Base-by-base conservation (phyloP, 2,888 invertebrate genomes). In the Andrena bucephala region DNA sequence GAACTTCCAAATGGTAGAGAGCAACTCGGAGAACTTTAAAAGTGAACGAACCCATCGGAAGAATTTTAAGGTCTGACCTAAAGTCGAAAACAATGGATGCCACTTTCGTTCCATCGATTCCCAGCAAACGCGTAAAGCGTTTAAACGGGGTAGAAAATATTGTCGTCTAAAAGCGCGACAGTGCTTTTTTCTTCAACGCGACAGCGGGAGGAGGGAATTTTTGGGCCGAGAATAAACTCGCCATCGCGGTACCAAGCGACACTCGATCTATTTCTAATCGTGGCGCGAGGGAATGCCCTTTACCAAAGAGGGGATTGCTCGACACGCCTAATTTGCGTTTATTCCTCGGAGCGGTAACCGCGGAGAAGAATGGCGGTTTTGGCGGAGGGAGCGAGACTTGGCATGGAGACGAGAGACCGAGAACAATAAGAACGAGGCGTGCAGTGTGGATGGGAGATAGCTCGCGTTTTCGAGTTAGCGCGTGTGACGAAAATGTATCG, bases 251-350 rank as follows among this genome's bases (percentile, higher is more conserved):
- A 69, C 20, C 65, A 65, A 63, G 27, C 54, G 69, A 52, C 33
- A 67, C 57, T 60, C 63, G 59, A 78, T 85, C 85, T 85, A 85
- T 85, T 85, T 85, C 82, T 82, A 85, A 82, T 81, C 68, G 68
- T 68, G 52, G 65, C 10, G 24, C 36, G 71, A 66, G 67, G 57
- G 73, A 71, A 72, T 65, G 80, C 66, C 69, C 63, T 71, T 83
- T 63, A 63, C 78, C 77, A 36, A 68, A 57, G 68, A 16, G 82
- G 82, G 82, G 83, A 70, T 73, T 62, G 69, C 73, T 57, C 83
- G 83, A 83, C 82, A 75, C 83, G 82, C 72, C 78, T 84, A 87
- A 88, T 89, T 89, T 84, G 80, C 78, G 84, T 85, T 75, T 83
- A 82, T 84, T 87, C 72, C 82, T 27, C 78, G 54, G 68, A 81